These are phyloP conservation scores for Drosophila lacteicornis DNA, from an alignment of 1,140 invertebrate species.

Conservation along the genomic window DNA sequence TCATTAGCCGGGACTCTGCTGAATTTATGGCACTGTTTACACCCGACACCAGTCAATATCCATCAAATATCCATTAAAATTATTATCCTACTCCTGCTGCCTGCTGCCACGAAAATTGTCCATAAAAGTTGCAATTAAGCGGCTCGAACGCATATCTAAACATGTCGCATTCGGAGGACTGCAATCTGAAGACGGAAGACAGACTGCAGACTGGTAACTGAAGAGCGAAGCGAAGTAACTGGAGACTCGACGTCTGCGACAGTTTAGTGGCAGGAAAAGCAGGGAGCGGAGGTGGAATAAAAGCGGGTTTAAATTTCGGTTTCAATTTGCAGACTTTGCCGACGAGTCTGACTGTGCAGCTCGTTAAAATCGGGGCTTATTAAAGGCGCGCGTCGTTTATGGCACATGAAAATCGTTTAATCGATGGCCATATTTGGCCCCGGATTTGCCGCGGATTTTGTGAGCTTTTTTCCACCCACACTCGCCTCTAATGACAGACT, in stretches of 20 bases:
- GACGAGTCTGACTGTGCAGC: constrained; percentile 48
- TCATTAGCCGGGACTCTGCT: constrained; percentile 52
- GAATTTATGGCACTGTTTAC: constrained; percentile 72
- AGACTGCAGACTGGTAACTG: constrained; percentile 3
- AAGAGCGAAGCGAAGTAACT: constrained; percentile 12
- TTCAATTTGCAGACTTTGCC: constrained; percentile 44
- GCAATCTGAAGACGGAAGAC: constrained; percentile 8
- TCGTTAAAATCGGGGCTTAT: constrained; percentile 77
- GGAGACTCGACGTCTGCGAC: constrained; percentile 71
- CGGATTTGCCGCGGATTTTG: constrained; percentile 51
- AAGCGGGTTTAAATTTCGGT: constrained; percentile 59
- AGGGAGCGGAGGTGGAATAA: not conserved
- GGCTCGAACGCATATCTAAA: constrained; percentile 74
- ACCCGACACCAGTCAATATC: constrained; percentile 57
- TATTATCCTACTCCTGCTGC: constrained; percentile 48
- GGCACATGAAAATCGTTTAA: constrained; percentile 82
- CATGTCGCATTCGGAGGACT: constrained; percentile 37
- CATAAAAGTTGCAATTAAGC: constrained; percentile 81
- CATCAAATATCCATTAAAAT: constrained; percentile 71
- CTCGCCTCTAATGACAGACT: constrained; percentile 55
- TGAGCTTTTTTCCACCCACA: constrained; percentile 20
- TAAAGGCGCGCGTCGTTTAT: constrained; percentile 81
- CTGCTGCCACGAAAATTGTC: constrained; percentile 56
- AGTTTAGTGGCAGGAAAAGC: constrained; percentile 53
- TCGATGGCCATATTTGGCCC: constrained; percentile 76